Base-by-base conservation (phyloP, 1,140 invertebrate genomes). In the Drosophila grimshawi region DNA sequence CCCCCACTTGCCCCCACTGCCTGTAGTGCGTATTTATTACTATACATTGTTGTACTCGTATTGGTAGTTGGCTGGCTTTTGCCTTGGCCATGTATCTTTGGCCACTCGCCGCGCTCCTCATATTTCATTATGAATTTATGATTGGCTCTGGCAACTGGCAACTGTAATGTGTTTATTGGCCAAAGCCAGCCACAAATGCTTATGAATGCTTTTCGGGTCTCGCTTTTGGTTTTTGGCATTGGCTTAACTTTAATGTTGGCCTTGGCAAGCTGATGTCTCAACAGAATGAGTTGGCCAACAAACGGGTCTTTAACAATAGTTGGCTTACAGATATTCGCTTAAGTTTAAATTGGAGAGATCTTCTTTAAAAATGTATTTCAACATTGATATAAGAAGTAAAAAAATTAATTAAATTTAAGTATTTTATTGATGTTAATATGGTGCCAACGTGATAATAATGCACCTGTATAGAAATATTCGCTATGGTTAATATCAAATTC, bases 51-150 rank as follows among this genome's bases (percentile, higher is more conserved):
- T 76, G 63, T 77, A 64, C 74, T 78, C 68, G 46, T 67, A 19
- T 10, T 27, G 37, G 46, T 19, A 33, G 37, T 49, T 68, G 41
- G 43, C 63, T 71, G 57, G 45, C 64, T 55, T 69, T 75, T 57
- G 62, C 11, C 41, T 62, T 49, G 70, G 57, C 45, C 56, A 71
- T 66, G 64, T 81, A 77, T 71, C 80, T 64, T 61, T 74, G 61
- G 68, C 60, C 62, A 72, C 32, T 69, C 66, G 60, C 30, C 4
- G 59, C 37, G 56, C 59, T 30, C 51, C 66, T 57, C 64, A 81
- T 88, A 88, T 78, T 85, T 88, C 81, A 88, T 88, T 81, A 90
- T 81, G 86, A 88, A 88, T 88, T 88, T 88, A 88, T 81, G 85
- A 83, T 85, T 66, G 69, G 72, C 67, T 78, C 74, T 78, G 66